Evolutionary conservation across 2,888 invertebrate genomes (phyloP).

Genomic region (Myopa testacea): DNA sequence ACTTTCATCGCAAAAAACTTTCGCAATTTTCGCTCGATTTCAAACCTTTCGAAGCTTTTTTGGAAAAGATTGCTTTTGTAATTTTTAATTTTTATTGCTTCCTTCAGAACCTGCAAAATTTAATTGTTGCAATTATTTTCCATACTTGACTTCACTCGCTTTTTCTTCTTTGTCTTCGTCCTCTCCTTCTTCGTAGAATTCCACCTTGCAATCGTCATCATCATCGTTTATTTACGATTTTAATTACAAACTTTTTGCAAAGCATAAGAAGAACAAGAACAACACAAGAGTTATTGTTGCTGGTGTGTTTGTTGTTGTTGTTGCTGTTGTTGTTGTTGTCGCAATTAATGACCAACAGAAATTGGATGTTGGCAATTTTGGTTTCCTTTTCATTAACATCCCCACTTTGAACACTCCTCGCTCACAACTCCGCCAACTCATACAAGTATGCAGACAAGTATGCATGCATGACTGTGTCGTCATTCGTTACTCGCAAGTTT

Average conservation of each 20-base stretch:
- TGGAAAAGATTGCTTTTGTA: too few relatives aligned
- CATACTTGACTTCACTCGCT: neutral
- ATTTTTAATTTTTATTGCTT: neutral
- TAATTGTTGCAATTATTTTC: constrained; percentile 8
- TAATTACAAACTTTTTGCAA: constrained; percentile 30
- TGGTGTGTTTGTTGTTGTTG: neutral
- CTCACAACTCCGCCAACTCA: neutral
- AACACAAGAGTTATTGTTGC: neutral
- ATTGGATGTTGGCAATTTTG: constrained; percentile 31
- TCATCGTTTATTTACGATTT: constrained; percentile 29
- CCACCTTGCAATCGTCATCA: neutral
- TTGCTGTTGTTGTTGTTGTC: constrained; percentile 22
- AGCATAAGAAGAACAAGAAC: too few relatives aligned
- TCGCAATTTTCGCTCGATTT: too few relatives aligned
- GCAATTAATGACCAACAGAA: constrained; percentile 16
- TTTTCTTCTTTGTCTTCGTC: neutral
- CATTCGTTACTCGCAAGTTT: too few relatives aligned
- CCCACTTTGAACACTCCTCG: neutral
- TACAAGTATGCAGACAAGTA: too few relatives aligned
- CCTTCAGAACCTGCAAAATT: neutral
- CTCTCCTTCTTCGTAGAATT: neutral
- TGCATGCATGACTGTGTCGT: too few relatives aligned
- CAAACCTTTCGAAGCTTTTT: too few relatives aligned
- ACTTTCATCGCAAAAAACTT: too few relatives aligned
- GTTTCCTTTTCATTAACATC: constrained; percentile 11